Percentiles rank a stretch among this genome's conserved stretches.
Evolutionary conservation across 2,113 vertebrate species (phyloP).

Genomic region (Brachyhypopomus gauderio): DNA sequence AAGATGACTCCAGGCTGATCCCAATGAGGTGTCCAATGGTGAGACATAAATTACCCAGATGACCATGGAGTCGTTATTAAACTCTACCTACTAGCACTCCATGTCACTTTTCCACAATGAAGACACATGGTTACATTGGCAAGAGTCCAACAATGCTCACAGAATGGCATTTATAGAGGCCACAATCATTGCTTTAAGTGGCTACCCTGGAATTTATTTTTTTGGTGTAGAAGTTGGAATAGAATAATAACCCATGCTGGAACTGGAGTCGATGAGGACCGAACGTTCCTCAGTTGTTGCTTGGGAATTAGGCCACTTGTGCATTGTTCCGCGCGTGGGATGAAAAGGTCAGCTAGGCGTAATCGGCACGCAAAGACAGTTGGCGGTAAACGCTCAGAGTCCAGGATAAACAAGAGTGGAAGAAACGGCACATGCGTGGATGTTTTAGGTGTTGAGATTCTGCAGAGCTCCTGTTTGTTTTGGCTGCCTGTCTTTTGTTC

Average conservation of each 20-base stretch:
- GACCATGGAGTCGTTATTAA: conserved; percentile 24
- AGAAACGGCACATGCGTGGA: background rate
- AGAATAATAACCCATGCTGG: background rate
- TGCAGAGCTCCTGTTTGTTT: background rate
- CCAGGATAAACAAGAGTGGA: background rate
- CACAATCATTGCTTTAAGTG: background rate
- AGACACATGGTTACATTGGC: conserved; percentile 40
- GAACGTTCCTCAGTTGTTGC: conserved; percentile 1
- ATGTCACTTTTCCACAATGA: conserved; percentile 29
- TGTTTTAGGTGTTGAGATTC: too few relatives aligned
- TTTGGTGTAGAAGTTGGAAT: background rate
- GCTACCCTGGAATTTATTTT: background rate
- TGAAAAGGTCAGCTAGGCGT: background rate
- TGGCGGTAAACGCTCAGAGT: background rate
- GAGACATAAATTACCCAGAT: conserved; percentile 36
- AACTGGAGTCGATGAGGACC: background rate
- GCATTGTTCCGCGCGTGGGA: background rate
- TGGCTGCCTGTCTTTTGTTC: background rate
- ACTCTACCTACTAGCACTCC: conserved; percentile 30
- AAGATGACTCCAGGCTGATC: background rate
- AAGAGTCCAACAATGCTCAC: conserved; percentile 33
- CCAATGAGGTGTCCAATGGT: conserved; percentile 31
- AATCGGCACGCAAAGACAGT: background rate
- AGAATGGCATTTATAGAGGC: background rate
- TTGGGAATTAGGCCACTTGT: background rate